phyloP scores from a whole-genome alignment of 2,888 invertebrate genomes.

The Brenthis ino region DNA sequence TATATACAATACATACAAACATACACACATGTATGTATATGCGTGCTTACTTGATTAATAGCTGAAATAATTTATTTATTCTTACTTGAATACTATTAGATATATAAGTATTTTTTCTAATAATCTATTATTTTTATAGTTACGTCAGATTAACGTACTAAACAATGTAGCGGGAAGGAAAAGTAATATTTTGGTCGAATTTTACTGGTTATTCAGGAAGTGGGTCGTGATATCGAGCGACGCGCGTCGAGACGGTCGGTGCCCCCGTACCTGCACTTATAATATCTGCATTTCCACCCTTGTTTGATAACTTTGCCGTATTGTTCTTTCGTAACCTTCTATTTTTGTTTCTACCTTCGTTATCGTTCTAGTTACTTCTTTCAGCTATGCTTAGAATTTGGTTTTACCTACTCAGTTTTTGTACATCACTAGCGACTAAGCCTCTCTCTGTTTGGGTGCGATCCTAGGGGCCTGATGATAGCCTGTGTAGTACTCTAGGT shows the following conservation, averaged over 20 bases:
- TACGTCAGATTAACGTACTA: not conserved
- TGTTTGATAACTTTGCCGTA: constrained; percentile 15
- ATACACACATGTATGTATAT: no score
- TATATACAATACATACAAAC: no score
- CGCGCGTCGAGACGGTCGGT: constrained; percentile 42
- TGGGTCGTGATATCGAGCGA: constrained; percentile 47
- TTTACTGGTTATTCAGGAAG: constrained; percentile 38
- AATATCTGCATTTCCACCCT: constrained; percentile 20
- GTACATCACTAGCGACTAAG: not conserved
- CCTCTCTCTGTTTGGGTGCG: no score
- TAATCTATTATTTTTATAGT: constrained; percentile 2
- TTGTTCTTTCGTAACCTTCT: not conserved
- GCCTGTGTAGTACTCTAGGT: no score
- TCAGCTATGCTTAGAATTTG: not conserved
- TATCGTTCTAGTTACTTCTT: not conserved
- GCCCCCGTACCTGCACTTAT: constrained; percentile 39
- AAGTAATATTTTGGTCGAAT: constrained; percentile 16
- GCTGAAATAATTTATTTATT: no score
- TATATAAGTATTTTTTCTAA: no score
- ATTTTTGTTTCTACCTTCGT: no score
- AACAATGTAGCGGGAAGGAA: constrained; percentile 7
- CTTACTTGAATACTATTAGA: no score
- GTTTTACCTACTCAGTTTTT: not conserved
- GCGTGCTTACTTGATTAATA: no score
- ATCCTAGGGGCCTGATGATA: no score